Evolutionary conservation across 2,888 invertebrate species (phyloP).

Genomic region (Parnassius orleans): DNA sequence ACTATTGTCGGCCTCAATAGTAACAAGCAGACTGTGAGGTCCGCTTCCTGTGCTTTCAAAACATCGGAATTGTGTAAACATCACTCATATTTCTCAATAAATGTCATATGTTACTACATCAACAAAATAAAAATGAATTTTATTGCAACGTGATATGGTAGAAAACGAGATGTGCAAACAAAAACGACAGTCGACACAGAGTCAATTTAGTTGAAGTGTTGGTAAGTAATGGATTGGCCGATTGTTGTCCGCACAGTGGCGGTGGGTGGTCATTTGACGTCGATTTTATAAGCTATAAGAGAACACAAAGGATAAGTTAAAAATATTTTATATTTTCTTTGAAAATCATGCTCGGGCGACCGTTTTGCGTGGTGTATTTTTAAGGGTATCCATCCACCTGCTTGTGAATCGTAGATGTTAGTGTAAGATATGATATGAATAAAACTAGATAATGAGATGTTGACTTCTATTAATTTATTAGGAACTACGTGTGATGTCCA

Average conservation of each 20-base stretch:
- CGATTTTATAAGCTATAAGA: constrained; percentile 32
- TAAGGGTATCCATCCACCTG: too few species aligned
- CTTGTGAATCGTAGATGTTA: too few species aligned
- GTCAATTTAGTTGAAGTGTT: constrained; percentile 28
- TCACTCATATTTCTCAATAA: constrained; percentile 23
- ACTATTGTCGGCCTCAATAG: constrained; percentile 36
- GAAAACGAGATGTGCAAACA: constrained; percentile 4
- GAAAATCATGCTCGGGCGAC: too few species aligned
- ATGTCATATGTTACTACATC: not conserved
- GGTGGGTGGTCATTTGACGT: constrained; percentile 39
- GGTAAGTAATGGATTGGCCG: constrained; percentile 41
- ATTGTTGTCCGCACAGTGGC: constrained; percentile 33
- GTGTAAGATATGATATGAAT: too few species aligned
- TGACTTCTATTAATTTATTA: too few species aligned
- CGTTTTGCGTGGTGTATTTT: too few species aligned
- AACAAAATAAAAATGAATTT: constrained; percentile 4
- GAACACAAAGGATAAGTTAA: constrained; percentile 29
- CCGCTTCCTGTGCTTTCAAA: constrained; percentile 38
- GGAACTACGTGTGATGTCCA: too few species aligned
- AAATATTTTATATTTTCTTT: constrained; percentile 19
- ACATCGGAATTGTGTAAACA: constrained; percentile 40
- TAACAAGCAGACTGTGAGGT: constrained; percentile 37
- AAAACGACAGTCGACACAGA: constrained; percentile 12
- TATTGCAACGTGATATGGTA: constrained; percentile 18
- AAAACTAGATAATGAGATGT: too few species aligned